Conservation (phyloP, 2,113 vertebrate species). For the Vidua macroura region DNA sequence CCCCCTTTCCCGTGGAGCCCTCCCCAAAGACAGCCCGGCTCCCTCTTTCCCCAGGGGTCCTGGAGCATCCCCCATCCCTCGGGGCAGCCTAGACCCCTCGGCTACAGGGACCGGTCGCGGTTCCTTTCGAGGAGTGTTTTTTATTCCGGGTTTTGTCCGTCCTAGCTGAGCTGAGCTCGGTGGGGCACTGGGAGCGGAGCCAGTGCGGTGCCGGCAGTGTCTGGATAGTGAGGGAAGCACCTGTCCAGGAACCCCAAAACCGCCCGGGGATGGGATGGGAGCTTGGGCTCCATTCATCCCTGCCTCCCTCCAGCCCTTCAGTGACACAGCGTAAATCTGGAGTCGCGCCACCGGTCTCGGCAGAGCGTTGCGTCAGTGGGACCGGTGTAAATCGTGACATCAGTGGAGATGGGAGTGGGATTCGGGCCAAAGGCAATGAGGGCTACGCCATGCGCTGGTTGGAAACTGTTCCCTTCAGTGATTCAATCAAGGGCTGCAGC, state of each 20-base stretch:
- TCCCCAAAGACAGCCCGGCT: background rate
- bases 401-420: background rate
- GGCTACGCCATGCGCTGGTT: background rate
- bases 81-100: background rate
- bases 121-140: background rate
- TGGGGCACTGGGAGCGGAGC: background rate
- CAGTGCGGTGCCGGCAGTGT: background rate
- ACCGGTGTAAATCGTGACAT: background rate
- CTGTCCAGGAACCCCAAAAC: background rate
- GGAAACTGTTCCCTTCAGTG: background rate
- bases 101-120: rapidly evolving
- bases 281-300: background rate
- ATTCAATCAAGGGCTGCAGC: background rate
- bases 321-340: slow-evolving; percentile 41
- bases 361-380: background rate
- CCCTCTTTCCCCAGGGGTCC: background rate
- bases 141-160: background rate
- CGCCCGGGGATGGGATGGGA: background rate
- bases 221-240: background rate
- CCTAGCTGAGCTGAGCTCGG: background rate
- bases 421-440: background rate
- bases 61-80: background rate
- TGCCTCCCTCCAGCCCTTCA: background rate
- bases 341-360: background rate
- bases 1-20: background rate